Evolutionary conservation across 2,797 vertebrate species (phyloP).

Genomic region (Tapirus indicus): DNA sequence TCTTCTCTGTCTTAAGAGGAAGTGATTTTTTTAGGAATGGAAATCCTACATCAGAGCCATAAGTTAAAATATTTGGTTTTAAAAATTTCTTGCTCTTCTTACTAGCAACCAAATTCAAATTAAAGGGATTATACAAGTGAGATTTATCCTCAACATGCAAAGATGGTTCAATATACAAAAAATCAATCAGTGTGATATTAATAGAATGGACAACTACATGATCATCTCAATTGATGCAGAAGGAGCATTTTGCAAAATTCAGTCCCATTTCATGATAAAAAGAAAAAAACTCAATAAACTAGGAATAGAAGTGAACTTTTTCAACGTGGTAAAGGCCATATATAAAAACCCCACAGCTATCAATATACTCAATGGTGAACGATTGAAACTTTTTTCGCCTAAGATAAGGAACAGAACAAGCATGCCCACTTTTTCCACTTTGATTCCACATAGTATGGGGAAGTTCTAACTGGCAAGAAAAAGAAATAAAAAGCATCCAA

Average conservation of each 20-base stretch:
- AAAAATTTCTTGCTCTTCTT: neutral
- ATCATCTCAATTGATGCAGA: neutral
- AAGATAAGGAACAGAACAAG: neutral
- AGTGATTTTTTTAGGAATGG: neutral
- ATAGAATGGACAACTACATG: neutral
- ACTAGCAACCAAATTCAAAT: constrained; percentile 20
- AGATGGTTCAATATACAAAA: neutral
- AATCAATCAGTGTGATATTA: neutral
- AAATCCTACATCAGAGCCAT: neutral
- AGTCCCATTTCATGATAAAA: neutral
- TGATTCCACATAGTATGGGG: neutral
- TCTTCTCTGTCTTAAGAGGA: neutral
- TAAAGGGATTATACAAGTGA: neutral
- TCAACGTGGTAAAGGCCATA: neutral
- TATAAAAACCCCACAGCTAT: neutral
- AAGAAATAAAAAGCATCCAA: neutral
- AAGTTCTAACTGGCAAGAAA: neutral
- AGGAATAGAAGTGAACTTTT: neutral
- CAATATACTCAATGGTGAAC: neutral
- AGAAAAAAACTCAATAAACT: neutral
- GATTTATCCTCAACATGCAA: neutral
- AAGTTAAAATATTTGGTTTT: constrained; percentile 46
- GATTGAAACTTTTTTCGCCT: neutral
- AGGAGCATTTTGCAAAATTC: neutral
- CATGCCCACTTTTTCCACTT: neutral